Base-by-base conservation (phyloP, 2,888 invertebrate species). In the Acronicta leporina region DNA sequence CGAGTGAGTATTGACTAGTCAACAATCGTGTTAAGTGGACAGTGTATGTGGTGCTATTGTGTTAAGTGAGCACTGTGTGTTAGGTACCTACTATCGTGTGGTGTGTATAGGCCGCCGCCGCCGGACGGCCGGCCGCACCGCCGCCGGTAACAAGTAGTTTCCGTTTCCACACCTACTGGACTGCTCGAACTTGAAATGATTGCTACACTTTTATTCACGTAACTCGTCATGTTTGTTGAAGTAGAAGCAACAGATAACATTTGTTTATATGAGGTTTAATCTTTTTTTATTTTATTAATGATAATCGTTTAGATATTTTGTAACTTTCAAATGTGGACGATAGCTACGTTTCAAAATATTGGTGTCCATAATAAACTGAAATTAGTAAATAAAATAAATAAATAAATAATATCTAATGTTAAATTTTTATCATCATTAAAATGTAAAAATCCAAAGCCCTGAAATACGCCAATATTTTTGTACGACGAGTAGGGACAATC, bases 181-280 rank as follows among this genome's bases (percentile, higher is more conserved):
- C 58, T 25, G 47, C 48, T 57, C 52, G 68, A 67, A 67, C 72
- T 74, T 77, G 75, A 76, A 68, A 63, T 41, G 63, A 77, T 76
- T 77, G 72, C 75, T 68, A 52, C 53, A 76, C 68, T 55, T 65
- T 57, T 59, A 50, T 63, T 77, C 56, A 74, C 62, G 72, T 72
- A 77, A 75, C 62, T 42, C 58, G 63, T 57, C 51, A 49, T 59
- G 58, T 58, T 70, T 57, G 48, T 58, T 51, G 58, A 62, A 51
- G 61, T 49, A 56, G 64, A 56, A 47, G n/a, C 58, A 50, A 62
- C 51, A 42, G 57, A 48, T 45, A 66, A 54, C 40, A n/a, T 35
- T 49, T 42, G 52, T 47, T 49, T 43, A 47, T 44, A 61, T 58
- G 38, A 9, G 33, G 51, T 63, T 46, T 46, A 42, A 56, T 56